Conservation (phyloP, 2,797 vertebrate species). For the Sebastes itinus region DNA sequence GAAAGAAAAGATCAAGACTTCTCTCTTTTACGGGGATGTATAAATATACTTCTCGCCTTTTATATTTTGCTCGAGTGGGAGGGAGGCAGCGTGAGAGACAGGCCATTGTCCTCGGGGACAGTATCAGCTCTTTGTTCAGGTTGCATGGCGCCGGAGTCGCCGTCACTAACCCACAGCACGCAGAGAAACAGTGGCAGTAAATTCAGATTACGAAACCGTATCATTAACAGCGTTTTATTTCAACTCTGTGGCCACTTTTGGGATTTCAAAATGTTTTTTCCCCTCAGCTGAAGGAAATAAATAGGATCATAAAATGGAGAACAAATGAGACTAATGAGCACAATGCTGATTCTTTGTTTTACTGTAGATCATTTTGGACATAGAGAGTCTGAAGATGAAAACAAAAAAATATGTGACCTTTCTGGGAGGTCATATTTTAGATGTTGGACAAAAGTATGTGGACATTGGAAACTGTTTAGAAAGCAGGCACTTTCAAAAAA, state of each 20-base stretch:
- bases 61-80: constrained; percentile 27
- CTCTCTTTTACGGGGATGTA: constrained; percentile 9
- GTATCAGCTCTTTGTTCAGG: constrained; percentile 69
- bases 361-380: not conserved
- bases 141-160: constrained; percentile 58
- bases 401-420: not conserved
- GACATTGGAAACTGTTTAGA: not conserved
- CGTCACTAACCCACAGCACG: constrained; percentile 50
- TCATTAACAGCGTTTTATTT: constrained; percentile 15
- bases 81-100: constrained; percentile 44
- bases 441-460: not conserved
- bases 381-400: not conserved
- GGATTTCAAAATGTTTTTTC: not conserved
- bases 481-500: too few species aligned
- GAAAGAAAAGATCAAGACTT: constrained; percentile 17
- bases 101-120: constrained; percentile 62
- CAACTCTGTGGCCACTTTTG: constrained; percentile 7
- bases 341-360: not conserved
- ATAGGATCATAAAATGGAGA: constrained; percentile 13
- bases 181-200: not conserved
- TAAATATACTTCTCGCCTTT: constrained; percentile 33
- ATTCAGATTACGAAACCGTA: constrained; percentile 16
- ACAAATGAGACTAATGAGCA: not conserved
- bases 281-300: not conserved
- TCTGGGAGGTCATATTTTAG: not conserved